A percentile compares a stretch with the other conserved stretches of the same genome.
These are phyloP conservation scores for Pantherophis vulpinus DNA, from an alignment of 2,797 vertebrate species.

Conservation along the genomic window DNA sequence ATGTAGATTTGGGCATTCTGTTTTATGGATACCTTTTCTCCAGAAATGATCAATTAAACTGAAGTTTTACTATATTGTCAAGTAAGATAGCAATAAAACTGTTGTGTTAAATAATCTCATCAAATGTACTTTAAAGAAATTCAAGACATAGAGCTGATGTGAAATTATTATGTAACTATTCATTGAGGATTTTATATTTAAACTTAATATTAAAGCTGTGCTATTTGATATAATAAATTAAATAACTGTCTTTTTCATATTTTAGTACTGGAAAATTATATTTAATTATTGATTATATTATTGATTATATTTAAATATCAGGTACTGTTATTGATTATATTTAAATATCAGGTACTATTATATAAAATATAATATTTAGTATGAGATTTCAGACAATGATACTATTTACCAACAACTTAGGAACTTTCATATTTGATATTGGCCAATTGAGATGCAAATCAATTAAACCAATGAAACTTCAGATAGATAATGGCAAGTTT, in stretches of 20 bases:
- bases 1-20: not conserved
- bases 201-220: not conserved
- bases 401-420: not conserved
- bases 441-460: not conserved
- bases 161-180: not conserved
- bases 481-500: not conserved
- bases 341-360: not conserved
- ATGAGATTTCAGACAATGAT: not conserved
- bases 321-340: not conserved
- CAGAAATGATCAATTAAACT: not conserved
- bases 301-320: not conserved
- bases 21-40: not conserved
- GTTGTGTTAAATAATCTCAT: not conserved
- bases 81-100: not conserved
- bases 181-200: not conserved
- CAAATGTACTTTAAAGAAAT: not conserved
- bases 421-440: not conserved
- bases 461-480: not conserved
- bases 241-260: not conserved
- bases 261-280: not conserved
- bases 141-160: not conserved
- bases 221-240: not conserved
- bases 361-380: not conserved
- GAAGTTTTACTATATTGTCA: not conserved
- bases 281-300: not conserved